phyloP scores from a whole-genome alignment of 2,797 vertebrate genomes.

The Lagocephalus sceleratus region DNA sequence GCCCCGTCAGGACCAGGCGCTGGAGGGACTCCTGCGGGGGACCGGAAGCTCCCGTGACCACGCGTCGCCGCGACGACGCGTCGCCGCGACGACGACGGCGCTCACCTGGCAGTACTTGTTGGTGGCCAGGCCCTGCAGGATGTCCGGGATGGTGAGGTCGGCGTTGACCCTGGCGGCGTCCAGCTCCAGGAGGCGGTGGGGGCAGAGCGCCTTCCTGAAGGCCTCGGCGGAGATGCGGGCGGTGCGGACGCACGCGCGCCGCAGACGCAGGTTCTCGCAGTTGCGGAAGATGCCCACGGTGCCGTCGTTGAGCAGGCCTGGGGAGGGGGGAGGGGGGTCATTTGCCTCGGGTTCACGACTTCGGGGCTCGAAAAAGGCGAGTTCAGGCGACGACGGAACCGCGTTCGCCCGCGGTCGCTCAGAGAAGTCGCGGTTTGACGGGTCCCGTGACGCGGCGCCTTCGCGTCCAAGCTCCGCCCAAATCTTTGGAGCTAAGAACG shows the following conservation, averaged over 20 bases:
- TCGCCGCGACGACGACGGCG: no score
- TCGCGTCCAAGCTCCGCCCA: no score
- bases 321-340: neutral
- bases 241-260: conserved; percentile 90
- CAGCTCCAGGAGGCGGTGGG: conserved; percentile 92
- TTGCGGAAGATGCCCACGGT: conserved; percentile 94
- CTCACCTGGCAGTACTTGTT: conserved; percentile 89
- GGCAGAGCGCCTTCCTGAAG: conserved; percentile 91
- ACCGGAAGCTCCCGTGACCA: no score
- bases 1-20: conserved; percentile 89
- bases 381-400: no score
- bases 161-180: conserved; percentile 94
- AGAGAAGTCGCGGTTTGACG: no score
- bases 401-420: no score
- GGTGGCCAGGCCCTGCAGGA: conserved; percentile 89
- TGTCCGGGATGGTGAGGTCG: conserved; percentile 96
- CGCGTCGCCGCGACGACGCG: no score
- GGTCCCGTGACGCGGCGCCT: no score
- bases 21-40: conserved; percentile 86
- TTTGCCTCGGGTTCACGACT: no score
- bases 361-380: no score
- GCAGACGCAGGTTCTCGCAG: conserved; percentile 87
- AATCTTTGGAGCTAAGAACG: no score
- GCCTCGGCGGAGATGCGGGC: conserved; percentile 96
- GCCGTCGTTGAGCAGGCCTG: conserved; percentile 92